Evolutionary conservation across 2,113 vertebrate species (phyloP).

Genomic region (Micromys minutus): DNA sequence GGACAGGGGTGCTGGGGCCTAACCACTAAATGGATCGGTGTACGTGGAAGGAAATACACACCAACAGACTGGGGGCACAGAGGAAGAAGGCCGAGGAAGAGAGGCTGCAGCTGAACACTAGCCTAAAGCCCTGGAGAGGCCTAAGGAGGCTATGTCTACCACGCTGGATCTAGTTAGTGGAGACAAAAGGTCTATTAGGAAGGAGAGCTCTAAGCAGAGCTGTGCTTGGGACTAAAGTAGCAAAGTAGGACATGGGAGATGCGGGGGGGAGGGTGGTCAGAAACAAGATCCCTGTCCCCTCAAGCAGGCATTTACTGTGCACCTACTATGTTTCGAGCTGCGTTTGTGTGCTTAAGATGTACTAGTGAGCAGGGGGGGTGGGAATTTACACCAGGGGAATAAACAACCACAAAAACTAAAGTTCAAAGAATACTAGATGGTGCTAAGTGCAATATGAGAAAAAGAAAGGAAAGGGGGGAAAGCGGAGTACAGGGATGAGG

Average conservation of each 20-base stretch:
- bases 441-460: not conserved
- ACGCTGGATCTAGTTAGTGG: not conserved
- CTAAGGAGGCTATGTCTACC: not conserved
- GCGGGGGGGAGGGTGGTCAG: not conserved
- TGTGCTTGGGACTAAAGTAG: not conserved
- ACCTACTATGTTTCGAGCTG: not conserved
- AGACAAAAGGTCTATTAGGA: not conserved
- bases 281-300: too few species aligned
- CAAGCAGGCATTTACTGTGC: not conserved
- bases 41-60: not conserved
- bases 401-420: not conserved
- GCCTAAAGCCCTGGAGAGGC: not conserved
- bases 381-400: not conserved
- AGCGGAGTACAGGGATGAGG: not conserved
- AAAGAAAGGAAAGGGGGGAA: not conserved
- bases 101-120: not conserved
- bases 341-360: not conserved
- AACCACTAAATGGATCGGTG: not conserved
- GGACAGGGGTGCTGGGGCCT: not conserved
- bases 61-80: not conserved
- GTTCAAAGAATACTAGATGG: not conserved
- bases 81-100: not conserved
- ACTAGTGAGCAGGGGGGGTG: not conserved
- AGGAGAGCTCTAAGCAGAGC: not conserved
- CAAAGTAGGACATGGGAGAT: not conserved